These are phyloP conservation scores for Centruroides vittatus DNA, from an alignment of 1,140 invertebrate species.

Conservation along the genomic window DNA sequence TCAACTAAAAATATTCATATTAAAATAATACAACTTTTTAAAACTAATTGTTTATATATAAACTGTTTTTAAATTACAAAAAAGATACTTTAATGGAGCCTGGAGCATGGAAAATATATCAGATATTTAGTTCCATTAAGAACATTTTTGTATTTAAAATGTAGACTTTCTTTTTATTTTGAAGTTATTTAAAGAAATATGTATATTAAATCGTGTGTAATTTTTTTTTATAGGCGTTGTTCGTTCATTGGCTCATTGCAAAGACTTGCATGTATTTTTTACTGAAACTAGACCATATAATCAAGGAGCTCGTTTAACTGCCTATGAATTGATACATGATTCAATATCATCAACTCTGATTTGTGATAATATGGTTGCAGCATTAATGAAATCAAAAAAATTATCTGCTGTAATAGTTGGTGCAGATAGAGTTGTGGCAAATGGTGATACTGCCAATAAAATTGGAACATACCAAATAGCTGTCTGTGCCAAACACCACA, in stretches of 20 bases:
- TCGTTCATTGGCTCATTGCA: constrained; percentile 52
- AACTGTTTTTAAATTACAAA: no score
- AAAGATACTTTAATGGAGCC: no score
- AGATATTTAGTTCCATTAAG: no score
- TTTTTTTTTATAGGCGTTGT: constrained; percentile 50
- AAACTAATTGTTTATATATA: no score
- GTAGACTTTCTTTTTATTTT: no score
- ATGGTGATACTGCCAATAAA: constrained; percentile 99
- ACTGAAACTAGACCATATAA: constrained; percentile 98
- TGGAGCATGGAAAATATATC: no score
- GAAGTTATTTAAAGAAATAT: no score
- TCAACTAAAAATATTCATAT: no score
- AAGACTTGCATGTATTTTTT: constrained; percentile 72
- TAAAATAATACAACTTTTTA: no score
- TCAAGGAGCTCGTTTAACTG: constrained; percentile 87
- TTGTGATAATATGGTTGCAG: constrained; percentile 88
- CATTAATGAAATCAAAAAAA: constrained; percentile 55
- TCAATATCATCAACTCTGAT: constrained; percentile 84
- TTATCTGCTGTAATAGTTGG: constrained; percentile 40
- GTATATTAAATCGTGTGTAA: no score
- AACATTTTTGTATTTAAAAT: no score
- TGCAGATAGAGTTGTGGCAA: constrained; percentile 61
- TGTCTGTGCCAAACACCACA: constrained; percentile 75
- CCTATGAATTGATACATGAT: constrained; percentile 87
- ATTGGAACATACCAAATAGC: constrained; percentile 95